These are phyloP conservation scores for Macquaria australasica DNA, from an alignment of 2,113 vertebrate genomes.

Conservation along the genomic window DNA sequence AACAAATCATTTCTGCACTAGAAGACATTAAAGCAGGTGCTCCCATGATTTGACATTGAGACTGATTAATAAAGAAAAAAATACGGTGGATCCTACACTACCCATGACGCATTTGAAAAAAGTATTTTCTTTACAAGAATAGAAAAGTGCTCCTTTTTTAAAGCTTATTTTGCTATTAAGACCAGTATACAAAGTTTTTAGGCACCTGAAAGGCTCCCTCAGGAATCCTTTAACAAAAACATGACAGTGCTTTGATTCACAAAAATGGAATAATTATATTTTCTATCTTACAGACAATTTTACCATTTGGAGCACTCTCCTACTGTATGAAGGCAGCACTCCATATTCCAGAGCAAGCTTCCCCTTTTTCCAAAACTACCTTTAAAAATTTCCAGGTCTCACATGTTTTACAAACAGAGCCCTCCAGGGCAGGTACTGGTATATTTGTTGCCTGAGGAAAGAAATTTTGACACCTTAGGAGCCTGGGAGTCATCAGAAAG, in stretches of 20 bases:
- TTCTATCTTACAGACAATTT: background rate
- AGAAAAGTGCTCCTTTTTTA: no score
- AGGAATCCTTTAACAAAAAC: background rate
- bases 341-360: slow-evolving; percentile 11
- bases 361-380: slow-evolving; percentile 12
- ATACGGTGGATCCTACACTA: no score
- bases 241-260: background rate
- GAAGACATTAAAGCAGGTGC: no score
- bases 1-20: background rate
- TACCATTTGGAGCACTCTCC: background rate
- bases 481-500: slow-evolving; percentile 38
- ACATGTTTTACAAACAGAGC: slow-evolving; percentile 36
- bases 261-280: background rate
- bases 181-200: background rate
- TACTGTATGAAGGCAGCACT: background rate
- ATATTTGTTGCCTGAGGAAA: slow-evolving; percentile 45
- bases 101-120: no score
- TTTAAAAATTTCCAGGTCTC: background rate
- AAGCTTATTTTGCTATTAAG: background rate
- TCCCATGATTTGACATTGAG: no score
- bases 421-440: background rate
- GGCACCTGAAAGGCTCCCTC: background rate
- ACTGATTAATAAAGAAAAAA: no score
- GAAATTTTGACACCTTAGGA: slow-evolving; percentile 31
- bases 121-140: no score